Base-by-base conservation (phyloP, 64 coral and sea anemone species). In the Anthopleura sola region DNA sequence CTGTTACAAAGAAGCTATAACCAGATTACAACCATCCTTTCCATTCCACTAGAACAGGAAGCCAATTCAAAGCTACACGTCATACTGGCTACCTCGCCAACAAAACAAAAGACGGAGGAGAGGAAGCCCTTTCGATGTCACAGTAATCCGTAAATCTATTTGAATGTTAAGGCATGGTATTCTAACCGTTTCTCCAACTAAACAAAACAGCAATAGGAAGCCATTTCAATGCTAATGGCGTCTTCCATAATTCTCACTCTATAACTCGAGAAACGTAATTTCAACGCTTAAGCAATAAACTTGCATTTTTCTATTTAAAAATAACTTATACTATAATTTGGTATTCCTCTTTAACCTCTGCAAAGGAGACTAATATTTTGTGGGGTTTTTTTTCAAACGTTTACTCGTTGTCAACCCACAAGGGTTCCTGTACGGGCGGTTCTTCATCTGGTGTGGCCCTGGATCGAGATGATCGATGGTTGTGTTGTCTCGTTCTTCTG, bases 371-470 rank as follows among this genome's bases (percentile, higher is more conserved):
- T 13, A 17, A 53, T 53, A 44, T 6, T 44, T 44, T 53, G 7
- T 7, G 2, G 58, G 20, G 20, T n/a, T 62, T 62, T 62, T n/a
- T 62, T 3, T 9, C 9, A 2, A 2, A 44, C 4, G 40, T 44
- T 66, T 37, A 79, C 15, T 79, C 76, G 10, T 79, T 23, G 17
- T 79, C 76, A 7, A 79, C 76, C 76, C 76, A 79, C 76, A 48
- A 24, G 2, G 76, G 76, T 48, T 79, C 76, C 14, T 40, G 76
- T 44, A 79, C 19, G 21, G 38, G n/a, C 9, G 20, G 1, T 8
- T 79, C 39, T 44, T 79, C 76, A 3, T 5, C 1, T 79, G 76
- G 14, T 48, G 38, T n/a, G 18, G 21, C 76, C 19, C 24, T 79
- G 20, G 36, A 19, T 26, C 16, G 37, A 3, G 66, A 19, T 38